A percentile compares a stretch with the other conserved stretches of the same genome.
These are phyloP conservation scores for Gopherus flavomarginatus DNA, from an alignment of 2,113 vertebrate species.

Conservation along the genomic window DNA sequence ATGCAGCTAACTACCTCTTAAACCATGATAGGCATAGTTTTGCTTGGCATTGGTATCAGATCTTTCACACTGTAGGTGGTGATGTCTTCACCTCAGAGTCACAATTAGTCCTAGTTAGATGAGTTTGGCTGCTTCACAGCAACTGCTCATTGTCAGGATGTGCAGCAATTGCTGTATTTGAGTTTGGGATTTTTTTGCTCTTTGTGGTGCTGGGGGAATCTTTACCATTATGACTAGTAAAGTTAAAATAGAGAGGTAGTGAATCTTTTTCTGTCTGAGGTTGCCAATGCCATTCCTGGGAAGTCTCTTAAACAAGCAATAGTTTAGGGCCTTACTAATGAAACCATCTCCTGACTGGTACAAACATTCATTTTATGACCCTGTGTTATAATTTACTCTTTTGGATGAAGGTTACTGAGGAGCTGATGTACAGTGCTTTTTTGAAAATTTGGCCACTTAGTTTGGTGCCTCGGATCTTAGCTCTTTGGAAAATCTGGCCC, in stretches of 20 bases:
- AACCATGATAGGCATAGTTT: slow-evolving; percentile 28
- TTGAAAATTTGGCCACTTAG: neutral
- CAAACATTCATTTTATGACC: neutral
- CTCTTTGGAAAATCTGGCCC: neutral
- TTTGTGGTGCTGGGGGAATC: neutral
- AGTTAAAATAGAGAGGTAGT: neutral
- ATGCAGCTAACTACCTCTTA: neutral
- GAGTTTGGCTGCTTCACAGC: slow-evolving; percentile 32
- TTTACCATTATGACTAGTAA: neutral
- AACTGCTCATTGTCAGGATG: slow-evolving; percentile 51
- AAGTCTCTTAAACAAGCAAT: neutral
- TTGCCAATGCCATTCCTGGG: neutral
- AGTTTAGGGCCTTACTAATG: neutral
- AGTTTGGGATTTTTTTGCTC: neutral
- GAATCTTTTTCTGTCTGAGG: neutral
- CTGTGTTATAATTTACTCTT: neutral
- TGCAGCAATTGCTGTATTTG: neutral
- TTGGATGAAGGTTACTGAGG: neutral
- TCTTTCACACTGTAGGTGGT: slow-evolving; percentile 4
- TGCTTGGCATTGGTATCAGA: slow-evolving; percentile 29
- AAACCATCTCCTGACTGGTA: neutral
- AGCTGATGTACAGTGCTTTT: neutral
- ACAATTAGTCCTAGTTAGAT: neutral
- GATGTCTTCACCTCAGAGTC: slow-evolving; percentile 40
- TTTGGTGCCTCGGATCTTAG: neutral